phyloP scores from a whole-genome alignment of 1,140 invertebrate genomes.

The Ceratina calcarata region DNA sequence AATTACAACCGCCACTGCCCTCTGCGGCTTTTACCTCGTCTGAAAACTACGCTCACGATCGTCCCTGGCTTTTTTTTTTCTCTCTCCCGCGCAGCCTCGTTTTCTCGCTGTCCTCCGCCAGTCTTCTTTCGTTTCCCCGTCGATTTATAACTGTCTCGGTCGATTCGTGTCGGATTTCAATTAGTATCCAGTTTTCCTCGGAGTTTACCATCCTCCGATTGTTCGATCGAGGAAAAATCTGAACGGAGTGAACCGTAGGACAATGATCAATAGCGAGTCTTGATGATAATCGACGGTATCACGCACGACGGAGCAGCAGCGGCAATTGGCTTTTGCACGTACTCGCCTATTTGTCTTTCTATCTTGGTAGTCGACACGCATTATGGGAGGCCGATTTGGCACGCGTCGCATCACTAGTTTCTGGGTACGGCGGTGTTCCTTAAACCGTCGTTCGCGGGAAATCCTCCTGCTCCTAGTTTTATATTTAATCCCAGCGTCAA shows the following conservation, averaged over 20 bases:
- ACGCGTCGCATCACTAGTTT: conserved; percentile 2
- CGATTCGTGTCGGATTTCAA: background rate
- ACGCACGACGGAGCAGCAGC: conserved; percentile 5
- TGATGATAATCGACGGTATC: background rate
- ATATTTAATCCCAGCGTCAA: background rate
- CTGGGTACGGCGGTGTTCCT: background rate
- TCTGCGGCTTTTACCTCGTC: conserved; percentile 37
- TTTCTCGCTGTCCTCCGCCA: too few species aligned
- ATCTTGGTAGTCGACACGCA: conserved; percentile 27
- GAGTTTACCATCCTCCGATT: background rate
- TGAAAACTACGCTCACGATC: background rate
- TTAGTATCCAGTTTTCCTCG: background rate
- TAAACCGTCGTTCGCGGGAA: background rate
- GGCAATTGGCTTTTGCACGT: conserved; percentile 16
- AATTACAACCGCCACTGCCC: conserved; percentile 49
- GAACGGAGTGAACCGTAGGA: too few species aligned
- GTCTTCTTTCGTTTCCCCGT: background rate
- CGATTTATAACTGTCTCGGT: background rate
- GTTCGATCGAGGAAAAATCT: too few species aligned
- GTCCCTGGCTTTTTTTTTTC: conserved; percentile 4
- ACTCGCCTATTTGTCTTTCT: conserved; percentile 31
- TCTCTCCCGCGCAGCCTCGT: background rate
- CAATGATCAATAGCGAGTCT: background rate
- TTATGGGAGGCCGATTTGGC: conserved; percentile 28
- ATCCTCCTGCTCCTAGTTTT: background rate